Evolutionary conservation across 1,140 invertebrate species (phyloP).

Genomic region (Thereuonema tuberculata): DNA sequence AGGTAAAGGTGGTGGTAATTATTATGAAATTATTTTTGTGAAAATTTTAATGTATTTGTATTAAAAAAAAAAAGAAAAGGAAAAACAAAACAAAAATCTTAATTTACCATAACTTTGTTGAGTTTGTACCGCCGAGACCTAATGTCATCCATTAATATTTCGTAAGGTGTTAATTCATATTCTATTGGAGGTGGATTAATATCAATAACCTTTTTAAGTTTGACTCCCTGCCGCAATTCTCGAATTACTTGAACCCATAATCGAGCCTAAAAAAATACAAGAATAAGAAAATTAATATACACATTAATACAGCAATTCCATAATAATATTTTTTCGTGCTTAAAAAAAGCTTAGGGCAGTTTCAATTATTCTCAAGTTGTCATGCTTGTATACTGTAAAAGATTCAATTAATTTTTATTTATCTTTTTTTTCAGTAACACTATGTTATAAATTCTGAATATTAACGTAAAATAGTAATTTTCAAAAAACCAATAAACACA

Average conservation of each 20-base stretch:
- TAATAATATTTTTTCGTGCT: neutral
- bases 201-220: constrained; percentile 70
- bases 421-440: too few species aligned
- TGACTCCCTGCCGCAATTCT: constrained; percentile 66
- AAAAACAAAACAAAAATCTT: constrained; percentile 2
- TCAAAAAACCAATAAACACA: too few species aligned
- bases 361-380: too few species aligned
- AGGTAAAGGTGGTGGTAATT: neutral
- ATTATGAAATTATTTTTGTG: neutral
- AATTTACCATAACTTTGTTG: constrained; percentile 35
- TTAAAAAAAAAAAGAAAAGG: too few species aligned
- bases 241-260: constrained; percentile 94
- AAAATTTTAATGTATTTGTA: too few species aligned
- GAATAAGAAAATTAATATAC: too few species aligned
- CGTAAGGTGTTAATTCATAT: constrained; percentile 92
- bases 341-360: too few species aligned
- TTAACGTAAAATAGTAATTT: too few species aligned
- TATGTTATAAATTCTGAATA: too few species aligned
- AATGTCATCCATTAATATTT: constrained; percentile 94
- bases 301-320: neutral
- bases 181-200: constrained; percentile 46
- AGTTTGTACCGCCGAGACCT: constrained; percentile 67
- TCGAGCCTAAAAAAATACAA: constrained; percentile 54
- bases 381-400: too few species aligned
- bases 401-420: too few species aligned